These are phyloP conservation scores for Heliothis virescens DNA, from an alignment of 1,140 invertebrate genomes.

Conservation along the genomic window DNA sequence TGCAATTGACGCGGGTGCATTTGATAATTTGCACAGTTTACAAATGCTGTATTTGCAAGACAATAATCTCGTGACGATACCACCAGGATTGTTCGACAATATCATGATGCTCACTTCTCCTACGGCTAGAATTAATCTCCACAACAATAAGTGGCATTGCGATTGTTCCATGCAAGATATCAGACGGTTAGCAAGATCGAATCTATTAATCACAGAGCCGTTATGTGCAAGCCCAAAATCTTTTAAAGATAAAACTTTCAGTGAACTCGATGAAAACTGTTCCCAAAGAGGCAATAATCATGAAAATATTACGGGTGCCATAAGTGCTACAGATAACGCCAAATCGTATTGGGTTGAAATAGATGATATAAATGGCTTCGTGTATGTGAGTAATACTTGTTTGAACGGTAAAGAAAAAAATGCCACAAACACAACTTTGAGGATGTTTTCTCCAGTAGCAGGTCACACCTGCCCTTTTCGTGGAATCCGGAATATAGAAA, in stretches of 20 bases:
- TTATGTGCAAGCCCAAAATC: constrained; percentile 65
- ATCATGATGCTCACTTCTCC: constrained; percentile 52
- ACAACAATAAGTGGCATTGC: constrained; percentile 75
- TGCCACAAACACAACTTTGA: constrained; percentile 15
- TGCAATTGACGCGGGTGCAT: constrained; percentile 69
- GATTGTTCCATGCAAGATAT: constrained; percentile 66
- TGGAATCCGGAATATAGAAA: constrained; percentile 28
- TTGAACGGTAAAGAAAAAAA: not conserved
- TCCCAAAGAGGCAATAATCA: constrained; percentile 16
- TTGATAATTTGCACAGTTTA: constrained; percentile 70
- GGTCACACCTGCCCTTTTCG: constrained; percentile 52
- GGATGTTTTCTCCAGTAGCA: constrained; percentile 35
- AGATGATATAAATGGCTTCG: not conserved
- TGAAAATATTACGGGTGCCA: no score
- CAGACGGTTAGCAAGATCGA: constrained; percentile 54
- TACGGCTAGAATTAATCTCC: constrained; percentile 67
- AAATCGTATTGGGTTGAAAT: not conserved
- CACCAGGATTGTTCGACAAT: constrained; percentile 65
- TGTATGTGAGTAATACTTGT: constrained; percentile 57
- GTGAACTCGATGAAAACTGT: constrained; percentile 66
- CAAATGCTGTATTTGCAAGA: constrained; percentile 73
- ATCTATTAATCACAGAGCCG: constrained; percentile 67
- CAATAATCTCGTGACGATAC: constrained; percentile 69
- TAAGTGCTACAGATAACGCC: no score
- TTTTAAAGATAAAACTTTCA: constrained; percentile 61